phyloP scores from a whole-genome alignment of 2,888 invertebrate genomes.

The Uropetala carovei region DNA sequence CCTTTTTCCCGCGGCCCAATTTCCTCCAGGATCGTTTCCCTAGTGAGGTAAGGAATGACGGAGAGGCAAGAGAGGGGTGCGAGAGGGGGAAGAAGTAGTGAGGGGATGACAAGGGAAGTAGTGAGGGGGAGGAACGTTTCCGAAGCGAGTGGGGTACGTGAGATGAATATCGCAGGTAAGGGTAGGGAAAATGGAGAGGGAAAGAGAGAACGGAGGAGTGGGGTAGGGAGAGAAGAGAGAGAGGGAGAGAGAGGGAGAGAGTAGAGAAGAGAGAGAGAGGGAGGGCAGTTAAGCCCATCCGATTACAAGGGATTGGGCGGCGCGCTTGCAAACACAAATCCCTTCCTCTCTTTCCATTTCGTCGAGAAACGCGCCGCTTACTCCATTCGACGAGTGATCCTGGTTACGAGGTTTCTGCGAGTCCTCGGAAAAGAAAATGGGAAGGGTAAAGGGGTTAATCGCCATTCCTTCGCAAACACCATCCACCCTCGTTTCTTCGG shows the following conservation, averaged over 20 bases:
- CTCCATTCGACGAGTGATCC: constrained; percentile 6
- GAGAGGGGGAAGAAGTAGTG: background rate
- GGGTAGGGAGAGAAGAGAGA: background rate
- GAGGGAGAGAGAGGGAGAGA: background rate
- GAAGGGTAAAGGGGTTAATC: background rate
- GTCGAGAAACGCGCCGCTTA: background rate
- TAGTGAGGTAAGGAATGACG: background rate
- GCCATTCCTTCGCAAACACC: background rate
- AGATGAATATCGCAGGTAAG: background rate
- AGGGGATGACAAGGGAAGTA: too few relatives aligned
- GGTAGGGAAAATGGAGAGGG: background rate
- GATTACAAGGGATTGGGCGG: constrained; percentile 34
- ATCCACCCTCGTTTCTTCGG: background rate
- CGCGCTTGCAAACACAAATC: background rate
- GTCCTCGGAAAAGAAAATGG: background rate
- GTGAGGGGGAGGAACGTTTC: background rate
- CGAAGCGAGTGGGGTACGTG: background rate
- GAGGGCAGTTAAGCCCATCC: background rate
- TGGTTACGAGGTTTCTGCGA: background rate
- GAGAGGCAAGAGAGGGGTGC: background rate
- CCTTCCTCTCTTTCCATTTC: background rate
- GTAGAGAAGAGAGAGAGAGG: background rate
- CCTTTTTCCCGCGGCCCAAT: background rate
- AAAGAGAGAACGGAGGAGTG: background rate
- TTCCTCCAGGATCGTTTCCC: background rate